phyloP scores from a whole-genome alignment of 2,113 vertebrate species.

The Vombatus ursinus region DNA sequence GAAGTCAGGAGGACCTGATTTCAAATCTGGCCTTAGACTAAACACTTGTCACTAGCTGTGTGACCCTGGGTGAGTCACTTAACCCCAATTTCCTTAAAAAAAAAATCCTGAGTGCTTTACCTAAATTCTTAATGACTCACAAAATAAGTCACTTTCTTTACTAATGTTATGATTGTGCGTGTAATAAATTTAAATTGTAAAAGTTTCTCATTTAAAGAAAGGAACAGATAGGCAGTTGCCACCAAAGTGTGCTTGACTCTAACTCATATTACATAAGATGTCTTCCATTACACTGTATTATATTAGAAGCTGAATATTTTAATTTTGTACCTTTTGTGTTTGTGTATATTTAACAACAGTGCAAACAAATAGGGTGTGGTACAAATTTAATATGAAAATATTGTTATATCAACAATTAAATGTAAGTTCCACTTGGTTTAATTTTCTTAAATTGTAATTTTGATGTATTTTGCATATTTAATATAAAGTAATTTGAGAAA shows the following conservation, averaged over 20 bases:
- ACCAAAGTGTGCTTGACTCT: background rate
- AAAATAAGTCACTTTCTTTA: background rate
- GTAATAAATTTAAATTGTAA: background rate
- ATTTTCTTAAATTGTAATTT: too few species aligned
- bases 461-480: too few species aligned
- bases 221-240: background rate
- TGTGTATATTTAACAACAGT: background rate
- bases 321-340: background rate
- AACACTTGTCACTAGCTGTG: too few species aligned
- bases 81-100: too few species aligned
- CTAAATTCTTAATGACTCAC: background rate
- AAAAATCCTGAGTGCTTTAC: background rate
- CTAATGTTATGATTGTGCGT: background rate
- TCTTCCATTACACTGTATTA: background rate
- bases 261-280: background rate
- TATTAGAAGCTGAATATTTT: background rate
- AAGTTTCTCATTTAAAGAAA: background rate
- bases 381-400: too few species aligned
- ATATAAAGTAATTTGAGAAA: too few species aligned
- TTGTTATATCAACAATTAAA: too few species aligned
- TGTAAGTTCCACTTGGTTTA: too few species aligned
- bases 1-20: too few species aligned
- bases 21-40: too few species aligned
- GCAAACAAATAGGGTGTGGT: too few species aligned
- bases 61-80: too few species aligned